Evolutionary conservation across 2,888 invertebrate species (phyloP).

Genomic region (Platycnemis pennipes): DNA sequence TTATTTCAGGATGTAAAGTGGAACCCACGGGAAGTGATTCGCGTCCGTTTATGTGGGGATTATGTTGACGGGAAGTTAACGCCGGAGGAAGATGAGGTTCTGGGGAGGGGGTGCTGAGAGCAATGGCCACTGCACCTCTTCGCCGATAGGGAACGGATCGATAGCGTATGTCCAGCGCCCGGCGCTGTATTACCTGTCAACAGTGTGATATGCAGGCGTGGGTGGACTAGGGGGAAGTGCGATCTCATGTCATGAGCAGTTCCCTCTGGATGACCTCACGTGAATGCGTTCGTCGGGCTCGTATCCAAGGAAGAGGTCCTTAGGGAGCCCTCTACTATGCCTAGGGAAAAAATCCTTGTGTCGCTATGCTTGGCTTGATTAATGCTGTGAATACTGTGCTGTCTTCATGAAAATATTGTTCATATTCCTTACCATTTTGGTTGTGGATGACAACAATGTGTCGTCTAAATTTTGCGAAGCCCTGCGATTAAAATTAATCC

Average conservation of each 20-base stretch:
- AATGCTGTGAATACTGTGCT: too few species aligned
- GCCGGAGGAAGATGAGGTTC: not conserved
- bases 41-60: not conserved
- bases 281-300: not conserved
- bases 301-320: not conserved
- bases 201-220: not conserved
- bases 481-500: too few species aligned
- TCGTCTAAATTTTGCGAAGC: too few species aligned
- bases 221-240: not conserved
- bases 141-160: not conserved
- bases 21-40: not conserved
- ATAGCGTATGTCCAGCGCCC: not conserved
- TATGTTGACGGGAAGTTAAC: slow-evolving; percentile 5
- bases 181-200: not conserved
- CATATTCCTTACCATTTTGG: too few species aligned
- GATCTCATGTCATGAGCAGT: not conserved
- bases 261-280: not conserved
- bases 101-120: not conserved
- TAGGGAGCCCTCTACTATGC: not conserved
- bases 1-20: not conserved
- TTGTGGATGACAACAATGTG: too few species aligned
- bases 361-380: too few species aligned
- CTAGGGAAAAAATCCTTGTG: not conserved
- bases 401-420: too few species aligned
- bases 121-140: not conserved